A percentile compares a stretch with the other conserved stretches of the same genome.
Conservation (phyloP, 2,888 invertebrate genomes). For the Elegia similella region DNA sequence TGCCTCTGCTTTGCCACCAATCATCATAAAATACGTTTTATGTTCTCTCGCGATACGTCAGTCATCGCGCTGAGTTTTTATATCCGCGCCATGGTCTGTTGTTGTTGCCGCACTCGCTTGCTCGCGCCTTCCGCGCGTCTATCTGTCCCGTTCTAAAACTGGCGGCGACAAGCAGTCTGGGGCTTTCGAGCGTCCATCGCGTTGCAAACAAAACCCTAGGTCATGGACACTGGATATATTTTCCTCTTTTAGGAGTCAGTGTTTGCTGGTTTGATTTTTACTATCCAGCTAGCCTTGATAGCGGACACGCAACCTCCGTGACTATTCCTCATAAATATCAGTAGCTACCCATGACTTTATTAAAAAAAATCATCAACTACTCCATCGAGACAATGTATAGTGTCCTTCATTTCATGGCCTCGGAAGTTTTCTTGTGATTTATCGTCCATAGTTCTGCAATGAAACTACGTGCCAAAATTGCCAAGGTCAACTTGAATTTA, state of each 20-base stretch:
- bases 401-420: constrained; percentile 12
- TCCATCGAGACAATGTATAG: background rate
- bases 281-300: constrained; percentile 43
- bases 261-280: constrained; percentile 38
- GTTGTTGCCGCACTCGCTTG: constrained; percentile 49
- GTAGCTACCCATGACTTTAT: constrained; percentile 21
- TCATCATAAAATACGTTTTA: constrained; percentile 58
- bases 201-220: constrained; percentile 74
- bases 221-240: constrained; percentile 69
- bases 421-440: constrained; percentile 17
- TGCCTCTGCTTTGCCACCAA: constrained; percentile 35
- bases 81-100: constrained; percentile 52
- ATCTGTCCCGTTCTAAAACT: constrained; percentile 59
- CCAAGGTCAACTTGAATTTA: constrained; percentile 43
- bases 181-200: constrained; percentile 61
- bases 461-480: constrained; percentile 36
- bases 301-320: constrained; percentile 36
- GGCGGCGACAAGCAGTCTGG: constrained; percentile 80
- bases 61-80: constrained; percentile 55
- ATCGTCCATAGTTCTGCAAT: constrained; percentile 12
- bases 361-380: background rate
- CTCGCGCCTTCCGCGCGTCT: constrained; percentile 43
- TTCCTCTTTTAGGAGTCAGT: constrained; percentile 48
- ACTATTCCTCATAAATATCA: constrained; percentile 32
- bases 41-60: constrained; percentile 58